These are phyloP conservation scores for Natator depressus DNA, from an alignment of 2,113 vertebrate species.

Conservation along the genomic window DNA sequence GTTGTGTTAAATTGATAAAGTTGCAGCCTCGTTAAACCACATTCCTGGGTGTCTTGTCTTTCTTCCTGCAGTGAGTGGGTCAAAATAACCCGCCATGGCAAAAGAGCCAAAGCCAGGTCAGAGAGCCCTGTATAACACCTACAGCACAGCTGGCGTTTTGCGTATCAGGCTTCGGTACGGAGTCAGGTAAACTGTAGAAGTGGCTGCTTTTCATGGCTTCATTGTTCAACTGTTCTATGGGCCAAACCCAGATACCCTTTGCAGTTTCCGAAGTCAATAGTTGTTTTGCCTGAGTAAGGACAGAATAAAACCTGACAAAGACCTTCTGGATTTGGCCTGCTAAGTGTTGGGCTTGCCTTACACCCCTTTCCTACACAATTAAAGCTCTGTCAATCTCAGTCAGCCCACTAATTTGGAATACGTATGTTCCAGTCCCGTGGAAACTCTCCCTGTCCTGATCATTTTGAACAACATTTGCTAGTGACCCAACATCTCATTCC, in stretches of 20 bases:
- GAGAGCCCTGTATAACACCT: neutral
- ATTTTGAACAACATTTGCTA: neutral
- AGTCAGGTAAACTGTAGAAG: accelerated
- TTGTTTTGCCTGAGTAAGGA: accelerated
- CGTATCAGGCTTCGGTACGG: neutral
- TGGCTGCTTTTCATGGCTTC: neutral
- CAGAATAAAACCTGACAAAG: accelerated
- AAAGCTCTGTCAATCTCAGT: neutral
- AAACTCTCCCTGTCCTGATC: neutral
- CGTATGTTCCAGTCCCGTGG: neutral
- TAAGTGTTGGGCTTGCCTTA: accelerated
- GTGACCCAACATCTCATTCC: neutral
- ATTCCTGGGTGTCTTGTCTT: accelerated
- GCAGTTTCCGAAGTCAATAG: neutral
- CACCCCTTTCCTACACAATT: neutral
- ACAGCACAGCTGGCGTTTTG: neutral
- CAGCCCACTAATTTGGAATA: neutral
- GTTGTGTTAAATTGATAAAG: accelerated
- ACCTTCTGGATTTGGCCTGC: neutral
- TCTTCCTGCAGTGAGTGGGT: neutral
- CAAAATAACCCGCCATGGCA: accelerated
- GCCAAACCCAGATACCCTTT: neutral
- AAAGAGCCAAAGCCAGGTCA: accelerated
- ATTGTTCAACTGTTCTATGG: neutral
- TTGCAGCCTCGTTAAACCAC: neutral